Conservation (phyloP, 2,113 vertebrate genomes). For the Semnornis frantzii region DNA sequence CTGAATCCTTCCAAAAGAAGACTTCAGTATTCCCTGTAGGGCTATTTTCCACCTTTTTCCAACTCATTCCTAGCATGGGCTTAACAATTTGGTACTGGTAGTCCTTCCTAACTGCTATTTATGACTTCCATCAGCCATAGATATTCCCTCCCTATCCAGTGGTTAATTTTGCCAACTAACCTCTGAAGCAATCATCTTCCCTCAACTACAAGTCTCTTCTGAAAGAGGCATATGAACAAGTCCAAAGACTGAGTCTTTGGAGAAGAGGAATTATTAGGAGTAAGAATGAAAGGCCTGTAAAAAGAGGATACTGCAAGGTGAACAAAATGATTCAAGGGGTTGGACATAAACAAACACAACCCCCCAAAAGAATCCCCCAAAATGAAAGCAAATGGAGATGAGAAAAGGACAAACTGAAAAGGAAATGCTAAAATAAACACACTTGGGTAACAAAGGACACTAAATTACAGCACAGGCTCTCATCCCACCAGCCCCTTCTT, state of each 20-base stretch:
- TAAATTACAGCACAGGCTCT: neutral
- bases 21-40: neutral
- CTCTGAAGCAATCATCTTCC: neutral
- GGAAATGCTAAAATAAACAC: neutral
- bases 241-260: neutral
- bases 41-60: neutral
- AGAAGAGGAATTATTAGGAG: neutral
- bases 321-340: accelerated
- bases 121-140: neutral
- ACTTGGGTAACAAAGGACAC: neutral
- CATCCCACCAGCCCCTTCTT: neutral
- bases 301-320: neutral
- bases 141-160: neutral
- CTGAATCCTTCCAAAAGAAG: neutral
- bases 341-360: neutral
- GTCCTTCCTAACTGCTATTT: neutral
- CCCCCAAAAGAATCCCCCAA: too few species aligned
- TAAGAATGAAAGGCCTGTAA: neutral
- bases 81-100: neutral
- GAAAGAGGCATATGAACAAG: neutral
- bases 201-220: neutral
- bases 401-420: neutral
- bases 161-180: neutral
- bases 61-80: neutral
- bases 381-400: neutral